Evolutionary conservation across 2,888 invertebrate genomes (phyloP).

Genomic region (Doris montereyensis): DNA sequence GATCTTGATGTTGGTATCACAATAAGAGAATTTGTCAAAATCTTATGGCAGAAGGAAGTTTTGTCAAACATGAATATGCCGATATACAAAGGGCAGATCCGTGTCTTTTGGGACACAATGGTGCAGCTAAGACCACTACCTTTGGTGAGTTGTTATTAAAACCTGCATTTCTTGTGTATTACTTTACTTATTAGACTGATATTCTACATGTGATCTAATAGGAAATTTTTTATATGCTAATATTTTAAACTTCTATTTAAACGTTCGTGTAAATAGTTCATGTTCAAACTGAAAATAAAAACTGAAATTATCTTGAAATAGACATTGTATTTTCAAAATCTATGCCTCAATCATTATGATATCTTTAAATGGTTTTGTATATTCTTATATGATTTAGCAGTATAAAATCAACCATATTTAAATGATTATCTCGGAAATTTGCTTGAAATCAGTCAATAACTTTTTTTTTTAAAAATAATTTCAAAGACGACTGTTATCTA

Average conservation of each 20-base stretch:
- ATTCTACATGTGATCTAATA: too few species aligned
- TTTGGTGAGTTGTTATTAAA: constrained; percentile 65
- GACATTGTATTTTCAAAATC: neutral
- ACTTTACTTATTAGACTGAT: too few species aligned
- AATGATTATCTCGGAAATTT: too few species aligned
- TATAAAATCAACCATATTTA: too few species aligned
- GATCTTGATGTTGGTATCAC: constrained; percentile 58
- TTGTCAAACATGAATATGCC: constrained; percentile 64
- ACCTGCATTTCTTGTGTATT: too few species aligned
- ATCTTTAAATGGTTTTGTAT: too few species aligned
- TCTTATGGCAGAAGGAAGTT: constrained; percentile 55
- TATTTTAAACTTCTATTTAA: neutral
- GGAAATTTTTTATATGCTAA: neutral
- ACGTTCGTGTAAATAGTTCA: neutral
- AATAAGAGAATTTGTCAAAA: constrained; percentile 57
- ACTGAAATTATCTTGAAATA: neutral
- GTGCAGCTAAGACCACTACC: constrained; percentile 72
- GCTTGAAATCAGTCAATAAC: too few species aligned
- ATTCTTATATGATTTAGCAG: too few species aligned
- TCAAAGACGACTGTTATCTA: too few species aligned
- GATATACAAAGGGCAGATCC: constrained; percentile 66
- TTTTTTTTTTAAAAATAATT: too few species aligned
- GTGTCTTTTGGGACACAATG: constrained; percentile 71
- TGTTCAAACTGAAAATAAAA: neutral
- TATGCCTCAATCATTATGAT: too few species aligned